Conservation (phyloP, 2,797 vertebrate species). For the Labeo calbasu region DNA sequence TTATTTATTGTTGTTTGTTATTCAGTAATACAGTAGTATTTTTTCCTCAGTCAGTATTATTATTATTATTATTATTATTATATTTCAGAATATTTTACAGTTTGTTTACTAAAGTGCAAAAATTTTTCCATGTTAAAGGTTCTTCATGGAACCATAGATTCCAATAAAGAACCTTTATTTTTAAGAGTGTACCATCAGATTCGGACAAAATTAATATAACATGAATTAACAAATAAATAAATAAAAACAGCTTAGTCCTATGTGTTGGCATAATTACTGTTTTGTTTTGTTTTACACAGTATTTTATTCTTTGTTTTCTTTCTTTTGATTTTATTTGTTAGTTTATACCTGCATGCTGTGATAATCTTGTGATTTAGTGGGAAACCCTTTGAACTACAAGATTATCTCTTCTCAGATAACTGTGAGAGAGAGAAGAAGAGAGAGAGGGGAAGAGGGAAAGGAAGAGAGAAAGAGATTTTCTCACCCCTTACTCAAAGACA, state of each 20-base stretch:
- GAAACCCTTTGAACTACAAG: conserved; percentile 2
- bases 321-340: neutral
- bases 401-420: conserved; percentile 8
- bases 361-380: neutral
- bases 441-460: neutral
- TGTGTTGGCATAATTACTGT: neutral
- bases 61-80: neutral
- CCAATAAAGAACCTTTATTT: neutral
- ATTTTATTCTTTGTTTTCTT: conserved; percentile 5
- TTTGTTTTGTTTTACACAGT: neutral
- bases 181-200: neutral
- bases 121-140: neutral
- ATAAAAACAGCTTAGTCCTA: neutral
- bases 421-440: neutral
- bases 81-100: neutral
- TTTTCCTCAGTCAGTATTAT: neutral
- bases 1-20: neutral
- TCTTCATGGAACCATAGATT: neutral
- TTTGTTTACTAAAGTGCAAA: neutral
- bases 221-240: too few relatives aligned
- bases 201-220: neutral
- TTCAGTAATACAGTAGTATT: neutral
- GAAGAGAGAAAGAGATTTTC: conserved; percentile 59
- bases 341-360: neutral
- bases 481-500: conserved; percentile 55